Base-by-base conservation (phyloP, 2,113 vertebrate genomes). In the Gila orcuttii region DNA sequence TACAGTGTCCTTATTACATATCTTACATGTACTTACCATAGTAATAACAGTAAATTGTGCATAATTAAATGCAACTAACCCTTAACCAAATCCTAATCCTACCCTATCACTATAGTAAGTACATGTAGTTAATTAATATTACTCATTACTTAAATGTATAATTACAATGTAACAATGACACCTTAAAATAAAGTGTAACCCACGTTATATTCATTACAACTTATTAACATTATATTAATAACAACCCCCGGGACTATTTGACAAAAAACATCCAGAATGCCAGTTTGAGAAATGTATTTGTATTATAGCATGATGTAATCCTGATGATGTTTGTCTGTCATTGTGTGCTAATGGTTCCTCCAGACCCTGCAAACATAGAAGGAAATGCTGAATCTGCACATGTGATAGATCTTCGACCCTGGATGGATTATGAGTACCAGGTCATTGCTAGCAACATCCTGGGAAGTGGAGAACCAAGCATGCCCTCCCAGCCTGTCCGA, bases 391-490 rank as follows among this genome's bases (percentile, higher is more conserved):
- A 99, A 94, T 95, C 94, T 0, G 96, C 96, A 36, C 95, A 93
- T 83, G 96, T 99, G 85, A 92, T 95, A 31, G 97, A 96, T 62
- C 96, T 99, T 75, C 95, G 96, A 3, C 97, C 97, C 1, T 99
- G 98, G 98, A 98, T 97, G 96, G 97, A 99, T 91, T 99, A 99
- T 0, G 94, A 98, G 88, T 99, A 99, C 87, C 96, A 97, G 62
- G 96, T 99, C 84, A 82, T 96, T 0, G 98, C 98, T 31, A 99
- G 96, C 91, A 99, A 99, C 93, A 99, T 99, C 79, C 92, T 99
- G 89, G 98, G 97, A 80, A 95, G 95, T 0, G 97, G 98, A 66
- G 97, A 99, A 86, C 96, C 97, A 55, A 99, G 98, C 83, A 92
- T 96, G 82, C 95, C 98, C 42, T 99, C 97, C 76, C 95, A 94